Evolutionary conservation across 2,113 vertebrate species (phyloP), one percentile per base, ranked within the genome.

Genomic region (Sciurus niger): DNA sequence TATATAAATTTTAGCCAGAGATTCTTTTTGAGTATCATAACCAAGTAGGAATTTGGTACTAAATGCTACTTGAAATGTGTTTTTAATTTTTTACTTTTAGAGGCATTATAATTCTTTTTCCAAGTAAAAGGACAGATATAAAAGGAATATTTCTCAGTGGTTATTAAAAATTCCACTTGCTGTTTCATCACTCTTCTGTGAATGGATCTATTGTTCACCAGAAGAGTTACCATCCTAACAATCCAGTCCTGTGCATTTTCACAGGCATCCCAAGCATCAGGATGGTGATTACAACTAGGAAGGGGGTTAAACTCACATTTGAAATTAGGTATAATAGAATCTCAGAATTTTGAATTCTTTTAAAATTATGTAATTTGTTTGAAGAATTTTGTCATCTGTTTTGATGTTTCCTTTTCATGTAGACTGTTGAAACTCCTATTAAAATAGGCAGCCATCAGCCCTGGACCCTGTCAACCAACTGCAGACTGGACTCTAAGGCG

Each of bases 81-180:
- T 67, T 34, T 84, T 79, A 34, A 16, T 30, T 40, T 22, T 86
- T 30, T 58, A 16, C 30, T 73, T 92, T 34, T 67, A 53, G 2
- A 84, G 12, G 25, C 6, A 88, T 85, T 82, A 46, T 58, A 73
- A 90, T 78, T 83, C 37, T 95, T 22, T 22, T 92, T 92, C 22
- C 80, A 96, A 90, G 58, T 51, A 83, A 96, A 95, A 18, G 17
- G 55, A 51, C 37, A 82, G 68, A 67, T 67, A 91, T 25, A 55
- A 84, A 40, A 43, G 58, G 4, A 10, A 51, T 55, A 82, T n/a
- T 83, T 97, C 60, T 95, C 37, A 90, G 32, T 53, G 73, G 2
- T 76, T 96, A 84, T 63, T 92, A 97, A 92, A 94, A 96, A 78
- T 40, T n/a, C 73, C 22, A 80, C 16, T 43, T 80, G 37, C 40